phyloP scores from a whole-genome alignment of 2,113 vertebrate genomes.

The Mesoclemmys tuberculata region DNA sequence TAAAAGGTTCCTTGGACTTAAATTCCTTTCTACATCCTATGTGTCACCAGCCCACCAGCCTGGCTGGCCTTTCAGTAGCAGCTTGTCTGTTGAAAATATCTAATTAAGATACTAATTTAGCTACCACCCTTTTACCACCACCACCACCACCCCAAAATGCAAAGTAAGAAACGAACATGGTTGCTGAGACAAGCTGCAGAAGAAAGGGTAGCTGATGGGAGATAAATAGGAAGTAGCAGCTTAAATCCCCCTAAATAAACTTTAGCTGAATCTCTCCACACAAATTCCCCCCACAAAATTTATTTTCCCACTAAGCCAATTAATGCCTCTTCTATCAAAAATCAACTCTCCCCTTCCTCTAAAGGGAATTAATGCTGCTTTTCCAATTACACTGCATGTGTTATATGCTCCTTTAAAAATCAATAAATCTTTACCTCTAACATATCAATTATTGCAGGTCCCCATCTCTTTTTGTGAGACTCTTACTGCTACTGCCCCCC shows the following conservation, averaged over 20 bases:
- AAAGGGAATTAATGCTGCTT: neutral
- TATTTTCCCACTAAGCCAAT: neutral
- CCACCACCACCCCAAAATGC: neutral
- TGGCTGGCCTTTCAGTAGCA: neutral
- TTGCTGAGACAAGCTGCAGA: neutral
- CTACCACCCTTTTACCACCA: neutral
- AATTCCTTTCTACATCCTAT: neutral
- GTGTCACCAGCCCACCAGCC: neutral
- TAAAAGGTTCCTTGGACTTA: neutral
- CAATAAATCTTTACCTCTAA: neutral
- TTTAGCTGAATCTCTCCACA: neutral
- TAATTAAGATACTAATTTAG: neutral
- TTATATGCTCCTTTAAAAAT: neutral
- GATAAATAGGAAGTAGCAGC: neutral
- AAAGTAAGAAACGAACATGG: neutral
- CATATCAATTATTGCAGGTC: slow-evolving; percentile 15
- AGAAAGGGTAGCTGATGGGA: neutral
- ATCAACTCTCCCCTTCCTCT: neutral
- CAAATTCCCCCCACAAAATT: neutral
- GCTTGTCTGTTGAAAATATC: neutral
- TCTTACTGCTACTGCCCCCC: neutral
- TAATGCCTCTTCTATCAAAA: neutral
- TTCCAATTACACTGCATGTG: neutral
- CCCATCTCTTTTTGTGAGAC: neutral
- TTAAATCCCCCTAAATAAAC: neutral